A percentile compares a stretch with the other conserved stretches of the same genome.
These are phyloP conservation scores for Ceratina japonica DNA, from an alignment of 1,140 invertebrate genomes.

Conservation along the genomic window DNA sequence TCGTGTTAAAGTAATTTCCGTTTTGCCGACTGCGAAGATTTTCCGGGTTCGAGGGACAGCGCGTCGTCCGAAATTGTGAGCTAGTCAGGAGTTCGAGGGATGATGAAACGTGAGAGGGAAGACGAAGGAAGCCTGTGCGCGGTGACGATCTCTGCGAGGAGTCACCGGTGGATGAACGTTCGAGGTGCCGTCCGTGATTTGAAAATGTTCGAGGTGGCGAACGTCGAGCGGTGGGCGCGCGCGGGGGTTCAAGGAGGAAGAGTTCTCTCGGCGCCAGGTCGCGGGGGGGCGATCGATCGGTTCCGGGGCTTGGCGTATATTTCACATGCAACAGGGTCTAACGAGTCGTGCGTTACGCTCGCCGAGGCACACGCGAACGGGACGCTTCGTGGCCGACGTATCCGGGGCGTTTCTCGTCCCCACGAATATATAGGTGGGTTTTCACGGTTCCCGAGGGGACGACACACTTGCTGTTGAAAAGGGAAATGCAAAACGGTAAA, in stretches of 20 bases:
- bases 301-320: constrained; percentile 29
- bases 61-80: constrained; percentile 70
- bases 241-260: not conserved
- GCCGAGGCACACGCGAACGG: constrained; percentile 21
- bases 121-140: constrained; percentile 69
- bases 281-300: constrained; percentile 39
- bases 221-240: not conserved
- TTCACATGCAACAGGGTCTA: constrained; percentile 60
- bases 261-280: constrained; percentile 20
- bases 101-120: not conserved
- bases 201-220: constrained; percentile 21
- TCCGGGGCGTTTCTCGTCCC: constrained; percentile 11
- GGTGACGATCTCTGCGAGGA: constrained; percentile 62
- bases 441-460: too few species aligned
- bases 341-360: constrained; percentile 20
- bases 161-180: constrained; percentile 42
- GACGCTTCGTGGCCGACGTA: constrained; percentile 15
- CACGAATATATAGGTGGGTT: not conserved
- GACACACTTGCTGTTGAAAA: not conserved
- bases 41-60: constrained; percentile 25
- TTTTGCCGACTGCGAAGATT: constrained; percentile 10
- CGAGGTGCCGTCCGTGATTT: constrained; percentile 62
- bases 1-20: constrained; percentile 23
- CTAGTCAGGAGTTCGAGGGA: constrained; percentile 10
- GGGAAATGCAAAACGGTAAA: constrained; percentile 1